Conservation (phyloP, 2,888 invertebrate species). For the Meandrusa payeni region DNA sequence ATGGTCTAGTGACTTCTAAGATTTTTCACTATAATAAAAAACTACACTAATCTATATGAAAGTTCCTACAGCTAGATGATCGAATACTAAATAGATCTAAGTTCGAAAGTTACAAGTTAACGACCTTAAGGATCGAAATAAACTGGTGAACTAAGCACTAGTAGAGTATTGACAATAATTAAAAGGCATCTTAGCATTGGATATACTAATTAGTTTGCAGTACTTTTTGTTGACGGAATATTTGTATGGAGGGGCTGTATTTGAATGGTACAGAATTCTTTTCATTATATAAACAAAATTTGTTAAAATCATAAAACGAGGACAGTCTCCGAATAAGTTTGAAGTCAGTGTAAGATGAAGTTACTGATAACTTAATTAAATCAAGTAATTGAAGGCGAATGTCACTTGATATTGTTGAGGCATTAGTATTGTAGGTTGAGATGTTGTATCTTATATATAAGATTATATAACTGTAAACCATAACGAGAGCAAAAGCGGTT, state of each 20-base stretch:
- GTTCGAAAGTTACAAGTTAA: conserved; percentile 1
- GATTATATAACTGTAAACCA: too few relatives aligned
- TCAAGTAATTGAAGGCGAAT: too few relatives aligned
- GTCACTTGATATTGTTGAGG: too few relatives aligned
- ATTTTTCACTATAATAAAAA: conserved; percentile 6
- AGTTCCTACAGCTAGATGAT: not conserved
- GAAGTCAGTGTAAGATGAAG: too few relatives aligned
- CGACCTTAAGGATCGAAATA: conserved; percentile 8
- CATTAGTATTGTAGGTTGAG: too few relatives aligned
- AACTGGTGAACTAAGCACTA: not conserved
- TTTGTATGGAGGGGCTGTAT: conserved; percentile 17
- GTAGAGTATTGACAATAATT: conserved; percentile 2
- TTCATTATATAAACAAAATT: too few relatives aligned
- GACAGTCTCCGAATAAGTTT: too few relatives aligned
- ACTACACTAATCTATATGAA: conserved; percentile 11
- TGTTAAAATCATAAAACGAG: too few relatives aligned
- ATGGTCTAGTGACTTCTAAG: not conserved
- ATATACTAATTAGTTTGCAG: conserved; percentile 1
- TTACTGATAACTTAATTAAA: too few relatives aligned
- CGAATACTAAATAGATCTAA: conserved; percentile 6
- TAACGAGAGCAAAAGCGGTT: too few relatives aligned
- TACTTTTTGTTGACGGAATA: conserved; percentile 16
- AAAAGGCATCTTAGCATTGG: conserved; percentile 9
- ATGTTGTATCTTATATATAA: too few relatives aligned
- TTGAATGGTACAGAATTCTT: conserved; percentile 12